Evolutionary conservation across 1,140 invertebrate species (phyloP).

Genomic region (Philotrypesis tridentata): DNA sequence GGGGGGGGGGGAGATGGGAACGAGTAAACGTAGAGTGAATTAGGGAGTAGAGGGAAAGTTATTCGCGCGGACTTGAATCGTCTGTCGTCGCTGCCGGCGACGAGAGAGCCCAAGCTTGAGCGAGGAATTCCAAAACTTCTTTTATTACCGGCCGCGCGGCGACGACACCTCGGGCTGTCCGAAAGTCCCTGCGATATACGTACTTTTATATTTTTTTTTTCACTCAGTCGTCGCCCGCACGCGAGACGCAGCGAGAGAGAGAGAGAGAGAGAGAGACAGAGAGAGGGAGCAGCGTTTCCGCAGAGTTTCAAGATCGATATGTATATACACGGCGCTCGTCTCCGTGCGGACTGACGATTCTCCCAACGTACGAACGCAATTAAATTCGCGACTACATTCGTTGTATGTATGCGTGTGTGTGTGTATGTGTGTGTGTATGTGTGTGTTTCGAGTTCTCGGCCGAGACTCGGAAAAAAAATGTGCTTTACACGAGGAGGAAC

Average conservation of each 20-base stretch:
- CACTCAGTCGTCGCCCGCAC: neutral
- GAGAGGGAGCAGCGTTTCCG: no score
- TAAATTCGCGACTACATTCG: neutral
- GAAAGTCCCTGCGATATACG: neutral
- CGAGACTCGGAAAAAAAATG: neutral
- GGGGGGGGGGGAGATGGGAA: neutral
- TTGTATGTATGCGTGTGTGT: no score
- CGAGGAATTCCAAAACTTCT: conserved; percentile 35
- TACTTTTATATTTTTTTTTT: neutral
- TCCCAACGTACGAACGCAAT: neutral
- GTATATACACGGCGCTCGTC: no score
- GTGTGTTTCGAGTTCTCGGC: neutral
- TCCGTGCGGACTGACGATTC: neutral
- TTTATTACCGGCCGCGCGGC: conserved; percentile 16
- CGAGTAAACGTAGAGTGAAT: no score
- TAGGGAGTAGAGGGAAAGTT: neutral
- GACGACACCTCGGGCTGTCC: conserved; percentile 2
- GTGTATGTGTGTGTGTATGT: no score
- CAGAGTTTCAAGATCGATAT: no score
- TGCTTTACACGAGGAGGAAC: conserved; percentile 21
- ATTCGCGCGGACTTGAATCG: conserved; percentile 40
- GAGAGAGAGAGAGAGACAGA: no score
- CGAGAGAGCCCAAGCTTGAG: neutral
- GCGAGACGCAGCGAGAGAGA: no score
- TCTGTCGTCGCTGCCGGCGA: conserved; percentile 4